phyloP scores from a whole-genome alignment of 2,888 invertebrate species.

The Yponomeuta evonymella region DNA sequence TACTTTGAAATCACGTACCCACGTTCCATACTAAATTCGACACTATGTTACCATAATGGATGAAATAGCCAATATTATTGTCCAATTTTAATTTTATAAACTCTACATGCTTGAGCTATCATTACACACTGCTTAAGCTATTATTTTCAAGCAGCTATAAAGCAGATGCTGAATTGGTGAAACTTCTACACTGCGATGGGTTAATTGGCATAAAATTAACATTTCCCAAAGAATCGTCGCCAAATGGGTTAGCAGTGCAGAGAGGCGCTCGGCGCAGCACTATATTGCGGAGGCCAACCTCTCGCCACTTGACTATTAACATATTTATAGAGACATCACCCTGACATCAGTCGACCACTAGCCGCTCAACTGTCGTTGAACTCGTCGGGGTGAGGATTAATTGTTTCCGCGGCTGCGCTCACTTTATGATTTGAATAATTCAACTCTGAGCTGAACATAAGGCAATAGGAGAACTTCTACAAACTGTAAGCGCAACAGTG shows the following conservation, averaged over 20 bases:
- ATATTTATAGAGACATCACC: conserved; percentile 25
- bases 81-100: too few species aligned
- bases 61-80: too few species aligned
- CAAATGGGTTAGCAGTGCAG: conserved; percentile 67
- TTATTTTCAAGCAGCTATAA: neutral
- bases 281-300: neutral
- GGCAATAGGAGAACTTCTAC: neutral
- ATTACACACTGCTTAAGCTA: neutral
- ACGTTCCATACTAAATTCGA: too few species aligned
- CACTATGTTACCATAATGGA: too few species aligned
- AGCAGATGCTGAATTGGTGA: neutral
- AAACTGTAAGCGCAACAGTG: too few species aligned
- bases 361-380: conserved; percentile 8
- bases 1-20: too few species aligned
- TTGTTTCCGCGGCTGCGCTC: conserved; percentile 31
- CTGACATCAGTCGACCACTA: neutral
- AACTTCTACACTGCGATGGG: neutral
- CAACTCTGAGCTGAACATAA: neutral
- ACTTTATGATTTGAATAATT: conserved; percentile 34
- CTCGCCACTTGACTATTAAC: conserved; percentile 29
- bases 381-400: conserved; percentile 20
- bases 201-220: conserved; percentile 51
- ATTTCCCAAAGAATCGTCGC: conserved; percentile 54
- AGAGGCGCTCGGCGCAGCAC: conserved; percentile 23
- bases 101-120: too few species aligned